Base-by-base conservation (phyloP, 2,797 vertebrate genomes). In the Apogon hyalosoma region DNA sequence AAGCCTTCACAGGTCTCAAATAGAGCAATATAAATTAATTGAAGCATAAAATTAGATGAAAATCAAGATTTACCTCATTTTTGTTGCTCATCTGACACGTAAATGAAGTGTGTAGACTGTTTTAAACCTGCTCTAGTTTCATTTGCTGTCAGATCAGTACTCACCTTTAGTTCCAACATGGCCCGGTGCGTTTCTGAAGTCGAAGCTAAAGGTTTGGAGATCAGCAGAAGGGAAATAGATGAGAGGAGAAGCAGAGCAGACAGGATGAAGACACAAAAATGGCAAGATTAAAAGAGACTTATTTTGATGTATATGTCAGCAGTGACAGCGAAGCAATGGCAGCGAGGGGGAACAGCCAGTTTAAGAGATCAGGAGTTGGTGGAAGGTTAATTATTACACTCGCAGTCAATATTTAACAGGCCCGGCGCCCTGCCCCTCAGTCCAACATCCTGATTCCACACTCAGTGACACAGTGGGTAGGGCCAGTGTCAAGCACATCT, bases 401-500 rank as follows among this genome's bases (percentile, higher is more conserved):
- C 10, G 87, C 54, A 56, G 90, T 94, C 88, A 95, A 95, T 94
- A 92, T 94, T 95, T 95, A 94, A 94, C 93, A 90, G 90, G 82
- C 79, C 53, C 64, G 11, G 71, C 33, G 91, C 92, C 93, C 92
- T 88, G 90, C 93, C 94, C 92, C 90, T 91, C 88, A 49, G 87
- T 88, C 83, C 90, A 90, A 93, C 92, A 94, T 94, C 92, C 92
- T 94, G 92, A 88, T 92, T 91, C 88, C 85, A 88, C 75, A 80
- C 68, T 59, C 82, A 82, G 74, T 79, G 82, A 83, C 85, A 86
- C 52, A 5, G 51, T 85, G 77, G 85, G 87, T 78, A 83, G 88
- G 92, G 89, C 90, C 76, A 6, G 45, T 12, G 2, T 18, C 58
- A 48, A 73, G 73, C 42, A 86, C 87, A 91, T 90, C 87, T 78